Evolutionary conservation across 2,797 vertebrate genomes (phyloP), one percentile per base, ranked within the genome.

Genomic region (Eospalax fontanierii): DNA sequence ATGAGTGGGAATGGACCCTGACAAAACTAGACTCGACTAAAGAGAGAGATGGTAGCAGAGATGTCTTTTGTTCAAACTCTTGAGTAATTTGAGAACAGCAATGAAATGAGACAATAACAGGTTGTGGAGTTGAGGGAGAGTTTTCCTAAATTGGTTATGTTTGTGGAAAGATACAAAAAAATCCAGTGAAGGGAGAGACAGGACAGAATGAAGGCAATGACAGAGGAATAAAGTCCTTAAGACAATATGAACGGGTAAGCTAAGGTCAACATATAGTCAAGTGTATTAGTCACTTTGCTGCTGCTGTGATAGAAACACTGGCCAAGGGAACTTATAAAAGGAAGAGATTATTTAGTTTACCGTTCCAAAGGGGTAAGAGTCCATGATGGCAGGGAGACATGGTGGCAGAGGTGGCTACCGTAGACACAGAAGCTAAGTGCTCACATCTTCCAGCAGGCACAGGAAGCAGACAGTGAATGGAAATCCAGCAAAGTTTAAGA

Each of bases 41-140:
- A 21, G 50, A 28, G 75, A 82, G 43, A 84, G 71, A 24, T 54
- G 35, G 30, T 30, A 84, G 71, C 21, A 79, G 57, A 73, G 26
- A 66, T 70, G 65, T 9, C 38, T 81, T 68, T 91, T 75, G 46
- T 65, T 43, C 35, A 70, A 30, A 19, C 43, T 79, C 46, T 75
- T 87, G 65, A 84, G 57, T 83, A 22, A 74, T 80, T n/a, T 80
- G 46, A 94, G 11, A 40, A 71, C 21, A 80, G 14, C 66, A 89
- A 68, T 61, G 46, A 91, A 85, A 35, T 33, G 70, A 81, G 46
- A 12, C 73, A 91, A 50, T 21, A 73, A 71, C 19, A 90, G 63
- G 40, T 26, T 65, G 14, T 26, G 33, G 57, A 14, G 59, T 59
- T 2, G 14, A 83, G 40, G 43, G 35, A 74, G 38, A 43, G 24